Conservation (phyloP, 2,888 invertebrate genomes). For the Troides oblongomaculatus region DNA sequence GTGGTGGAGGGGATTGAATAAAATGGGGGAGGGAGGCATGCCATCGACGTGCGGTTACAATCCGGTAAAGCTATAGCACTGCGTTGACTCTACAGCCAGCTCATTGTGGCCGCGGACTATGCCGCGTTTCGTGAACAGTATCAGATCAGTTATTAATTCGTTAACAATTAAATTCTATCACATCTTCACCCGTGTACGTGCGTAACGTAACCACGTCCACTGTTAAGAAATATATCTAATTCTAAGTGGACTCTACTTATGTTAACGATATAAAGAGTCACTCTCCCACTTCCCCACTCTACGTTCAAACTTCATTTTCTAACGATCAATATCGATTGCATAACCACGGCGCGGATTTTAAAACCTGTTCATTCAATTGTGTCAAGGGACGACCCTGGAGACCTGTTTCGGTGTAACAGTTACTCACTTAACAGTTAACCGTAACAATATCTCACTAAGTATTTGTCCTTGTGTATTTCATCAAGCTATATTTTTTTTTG, state of each 20-base stretch:
- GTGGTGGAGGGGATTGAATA: neutral
- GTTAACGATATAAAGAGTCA: too few relatives aligned
- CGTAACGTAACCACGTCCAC: too few relatives aligned
- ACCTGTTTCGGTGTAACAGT: slow-evolving; percentile 28
- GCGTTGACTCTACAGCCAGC: neutral
- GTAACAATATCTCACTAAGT: slow-evolving; percentile 13
- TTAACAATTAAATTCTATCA: too few relatives aligned
- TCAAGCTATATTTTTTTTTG: neutral
- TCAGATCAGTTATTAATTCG: too few relatives aligned
- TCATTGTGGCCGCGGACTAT: neutral
- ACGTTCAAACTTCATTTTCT: slow-evolving; percentile 5
- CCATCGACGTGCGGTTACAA: slow-evolving; percentile 8
- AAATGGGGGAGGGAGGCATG: too few relatives aligned
- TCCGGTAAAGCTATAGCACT: slow-evolving; percentile 1
- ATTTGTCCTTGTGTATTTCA: neutral
- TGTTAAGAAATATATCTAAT: too few relatives aligned
- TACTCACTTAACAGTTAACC: slow-evolving; percentile 20
- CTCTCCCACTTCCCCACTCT: too few relatives aligned
- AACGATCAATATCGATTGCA: slow-evolving; percentile 5
- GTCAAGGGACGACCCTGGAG: slow-evolving; percentile 33
- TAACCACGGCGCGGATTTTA: slow-evolving; percentile 19
- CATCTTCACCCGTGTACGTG: too few relatives aligned
- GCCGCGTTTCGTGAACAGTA: too few relatives aligned
- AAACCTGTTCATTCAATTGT: slow-evolving; percentile 33
- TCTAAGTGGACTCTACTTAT: too few relatives aligned